Percentiles rank a stretch among this genome's conserved stretches.
Conservation (phyloP, 2,888 invertebrate genomes). For the Stenodera caucasica region DNA sequence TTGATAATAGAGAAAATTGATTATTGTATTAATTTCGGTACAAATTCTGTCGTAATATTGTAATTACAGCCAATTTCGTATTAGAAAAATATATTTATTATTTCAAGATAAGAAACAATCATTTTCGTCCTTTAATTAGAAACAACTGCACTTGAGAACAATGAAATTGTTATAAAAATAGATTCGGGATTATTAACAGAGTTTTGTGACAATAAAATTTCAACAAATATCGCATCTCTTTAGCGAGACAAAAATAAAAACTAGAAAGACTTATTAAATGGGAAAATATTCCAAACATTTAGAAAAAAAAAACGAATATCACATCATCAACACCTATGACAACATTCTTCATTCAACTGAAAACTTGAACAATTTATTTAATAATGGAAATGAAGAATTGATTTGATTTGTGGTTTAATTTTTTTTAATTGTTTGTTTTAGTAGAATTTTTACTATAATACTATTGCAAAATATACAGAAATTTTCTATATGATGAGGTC, state of each 20-base stretch:
- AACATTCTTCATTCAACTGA: not conserved
- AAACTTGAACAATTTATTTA: not conserved
- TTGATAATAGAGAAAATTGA: too few species aligned
- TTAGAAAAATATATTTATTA: too few species aligned
- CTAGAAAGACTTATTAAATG: not conserved
- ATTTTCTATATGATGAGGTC: not conserved
- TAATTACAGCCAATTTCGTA: too few species aligned
- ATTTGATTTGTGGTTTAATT: too few species aligned
- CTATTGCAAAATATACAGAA: not conserved
- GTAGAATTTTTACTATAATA: not conserved
- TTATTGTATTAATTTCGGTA: too few species aligned
- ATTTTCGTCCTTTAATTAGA: not conserved
- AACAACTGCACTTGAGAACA: not conserved
- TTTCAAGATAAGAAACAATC: not conserved
- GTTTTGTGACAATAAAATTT: not conserved
- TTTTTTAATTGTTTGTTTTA: not conserved
- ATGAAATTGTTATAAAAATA: not conserved
- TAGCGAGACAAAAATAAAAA: not conserved
- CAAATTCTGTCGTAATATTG: too few species aligned
- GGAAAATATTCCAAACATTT: not conserved
- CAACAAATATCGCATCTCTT: too few species aligned
- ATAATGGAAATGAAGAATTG: too few species aligned
- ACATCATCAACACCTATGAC: not conserved
- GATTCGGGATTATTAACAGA: not conserved
- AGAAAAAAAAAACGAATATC: too few species aligned